These are phyloP conservation scores for Cavia porcellus DNA, from an alignment of 2,113 vertebrate genomes.

Conservation along the genomic window DNA sequence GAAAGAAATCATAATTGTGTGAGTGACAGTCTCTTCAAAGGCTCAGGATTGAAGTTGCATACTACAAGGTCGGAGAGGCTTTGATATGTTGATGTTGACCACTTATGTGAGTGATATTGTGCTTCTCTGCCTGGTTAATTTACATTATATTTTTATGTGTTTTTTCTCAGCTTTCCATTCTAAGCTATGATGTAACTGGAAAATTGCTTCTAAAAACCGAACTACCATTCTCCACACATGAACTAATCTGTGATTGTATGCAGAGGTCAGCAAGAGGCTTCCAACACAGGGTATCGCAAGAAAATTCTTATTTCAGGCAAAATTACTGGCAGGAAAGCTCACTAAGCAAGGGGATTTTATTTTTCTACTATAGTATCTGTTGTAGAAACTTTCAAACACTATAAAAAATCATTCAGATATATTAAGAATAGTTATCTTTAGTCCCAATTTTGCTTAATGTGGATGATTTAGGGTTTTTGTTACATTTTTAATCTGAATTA, in stretches of 20 bases:
- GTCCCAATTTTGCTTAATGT: conserved; percentile 34
- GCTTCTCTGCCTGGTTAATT: neutral
- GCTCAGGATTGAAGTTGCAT: neutral
- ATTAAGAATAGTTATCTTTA: conserved; percentile 41
- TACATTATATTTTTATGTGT: neutral
- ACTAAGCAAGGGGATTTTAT: conserved; percentile 13
- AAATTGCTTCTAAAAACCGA: conserved; percentile 16
- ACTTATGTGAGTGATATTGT: neutral
- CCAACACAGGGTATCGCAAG: neutral
- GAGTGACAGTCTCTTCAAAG: neutral
- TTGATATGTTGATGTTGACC: neutral
- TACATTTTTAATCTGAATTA: conserved; percentile 30
- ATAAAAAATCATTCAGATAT: conserved; percentile 18
- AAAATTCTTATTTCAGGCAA: conserved; percentile 28
- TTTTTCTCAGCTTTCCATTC: neutral
- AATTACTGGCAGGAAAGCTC: neutral
- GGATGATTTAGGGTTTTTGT: conserved; percentile 32
- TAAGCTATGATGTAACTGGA: neutral
- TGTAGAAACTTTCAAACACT: neutral
- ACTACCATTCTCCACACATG: neutral
- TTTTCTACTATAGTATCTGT: neutral
- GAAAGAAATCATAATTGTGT: neutral
- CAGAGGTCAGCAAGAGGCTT: neutral
- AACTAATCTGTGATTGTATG: conserved; percentile 38
- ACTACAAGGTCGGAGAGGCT: neutral